Base-by-base conservation (phyloP, 2,113 vertebrate genomes). In the Athene cunicularia region DNA sequence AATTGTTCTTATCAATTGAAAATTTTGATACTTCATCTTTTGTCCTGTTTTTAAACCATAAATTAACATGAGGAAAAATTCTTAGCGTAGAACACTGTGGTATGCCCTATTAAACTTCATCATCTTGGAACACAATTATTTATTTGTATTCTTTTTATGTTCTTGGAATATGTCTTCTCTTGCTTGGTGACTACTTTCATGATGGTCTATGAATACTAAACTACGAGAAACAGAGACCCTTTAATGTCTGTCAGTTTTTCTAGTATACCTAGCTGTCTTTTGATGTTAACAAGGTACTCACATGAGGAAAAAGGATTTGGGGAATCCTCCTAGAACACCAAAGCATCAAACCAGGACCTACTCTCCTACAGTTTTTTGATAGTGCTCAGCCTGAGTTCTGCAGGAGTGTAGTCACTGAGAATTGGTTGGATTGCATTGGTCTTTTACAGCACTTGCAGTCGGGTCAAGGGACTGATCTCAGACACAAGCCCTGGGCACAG, bases 341-440 rank as follows among this genome's bases (percentile, higher is more conserved):
- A 53, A 81, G 5, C n/a, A 63, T 56, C 35, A n/a, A 18, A 60
- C 8, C 6, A 39, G 7, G 5, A 35, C 33, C 13, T 86, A 7
- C 4, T 77, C 86, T 60, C 53, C 22, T 82, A 11, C 33, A n/a
- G 2, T 27, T 11, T 87, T 55, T 81, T 23, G 20, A 4, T 13
- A 43, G 32, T 24, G 22, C 24, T 80, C 19, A 33, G 4, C 45
- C 55, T 68, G 47, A 66, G 6, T 24, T 66, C 45, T 49, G 14
- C 5, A 21, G 14, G 21, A 64, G 2, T 2, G 9, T 16, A 60
- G 27, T 49, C 5, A 21, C 19, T 49, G 30, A 73, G 41, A 62
- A 41, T 4, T 55, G 18, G 3, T 24, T 47, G 14, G 33, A 28
- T 43, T 64, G 12, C n/a, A 41, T 9, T 1, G 0, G 15, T 35